Base-by-base conservation (phyloP, 2,888 invertebrate species). In the Elysia crispata region DNA sequence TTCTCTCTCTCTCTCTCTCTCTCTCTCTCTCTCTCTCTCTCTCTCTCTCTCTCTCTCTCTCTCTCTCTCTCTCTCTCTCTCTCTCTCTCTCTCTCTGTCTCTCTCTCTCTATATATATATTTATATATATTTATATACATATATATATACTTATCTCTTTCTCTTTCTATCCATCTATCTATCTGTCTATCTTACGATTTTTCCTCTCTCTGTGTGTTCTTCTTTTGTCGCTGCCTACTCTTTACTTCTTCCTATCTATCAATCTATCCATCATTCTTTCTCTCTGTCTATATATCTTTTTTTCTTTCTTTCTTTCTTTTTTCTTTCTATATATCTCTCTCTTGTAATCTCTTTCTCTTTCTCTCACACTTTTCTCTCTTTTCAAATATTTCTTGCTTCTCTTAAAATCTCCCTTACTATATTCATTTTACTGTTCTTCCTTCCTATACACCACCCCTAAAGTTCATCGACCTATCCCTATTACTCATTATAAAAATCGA, bases 31-130 rank as follows among this genome's bases (percentile, higher is more conserved):
- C 49, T 49, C 72, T 72, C 49, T 49, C 49, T 72, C 72, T 72
- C 49, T 49, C 49, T 49, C 72, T 72, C 49, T 49, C 49, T 72
- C 72, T 72, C 49, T 49, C 13, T 72, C 72, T 72, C 23, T 49
- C 49, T 72, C 72, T 72, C 49, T 49, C 49, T 72, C 72, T 72
- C 23, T 49, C 49, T 72, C 72, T 72, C 49, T 23, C 49, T 72
- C 15, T 72, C 11, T 49, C 49, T 23, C 25, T 20, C n/a, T n/a
- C 49, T 23, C 50, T 76, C n/a, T 33, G 25, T 18, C 62, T 62
- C 23, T 23, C 28, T 20, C 75, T 76, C n/a, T 49, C 62, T 33
- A 31, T 76, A 31, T 33, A 25, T 60, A 30, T 60, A 31, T 57
- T 60, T 60, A 57, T 60, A 25, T 30, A n/a, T n/a, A n/a, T n/a